These are phyloP conservation scores for Argyrosomus regius DNA, from an alignment of 2,797 vertebrate genomes.

Conservation along the genomic window DNA sequence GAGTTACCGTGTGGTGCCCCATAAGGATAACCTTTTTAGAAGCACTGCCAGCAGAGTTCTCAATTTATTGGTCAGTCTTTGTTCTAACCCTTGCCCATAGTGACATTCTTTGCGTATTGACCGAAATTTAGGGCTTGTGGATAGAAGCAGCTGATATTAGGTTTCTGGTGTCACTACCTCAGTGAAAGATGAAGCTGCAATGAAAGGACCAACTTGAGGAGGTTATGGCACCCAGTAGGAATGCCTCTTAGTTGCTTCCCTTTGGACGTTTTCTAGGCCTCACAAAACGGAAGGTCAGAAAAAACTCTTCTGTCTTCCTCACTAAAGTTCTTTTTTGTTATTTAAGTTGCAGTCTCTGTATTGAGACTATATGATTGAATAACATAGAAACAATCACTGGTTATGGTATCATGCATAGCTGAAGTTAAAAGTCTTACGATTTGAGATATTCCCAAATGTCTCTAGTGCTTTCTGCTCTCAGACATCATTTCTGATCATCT, in stretches of 20 bases:
- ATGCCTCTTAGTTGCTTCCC: neutral
- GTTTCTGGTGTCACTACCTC: neutral
- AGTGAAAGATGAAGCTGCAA: neutral
- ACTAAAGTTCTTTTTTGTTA: neutral
- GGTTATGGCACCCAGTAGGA: neutral
- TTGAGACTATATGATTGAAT: neutral
- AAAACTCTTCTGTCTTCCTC: neutral
- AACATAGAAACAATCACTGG: neutral
- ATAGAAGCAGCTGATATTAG: neutral
- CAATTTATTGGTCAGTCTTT: neutral
- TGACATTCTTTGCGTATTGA: neutral
- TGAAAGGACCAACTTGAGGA: neutral
- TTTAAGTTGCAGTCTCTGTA: neutral
- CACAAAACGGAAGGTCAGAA: neutral
- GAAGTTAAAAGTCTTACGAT: neutral
- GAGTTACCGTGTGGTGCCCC: no score
- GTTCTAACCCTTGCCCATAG: neutral
- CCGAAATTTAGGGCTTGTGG: neutral
- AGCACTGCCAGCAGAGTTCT: neutral
- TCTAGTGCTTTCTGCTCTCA: neutral
- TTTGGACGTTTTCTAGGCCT: neutral
- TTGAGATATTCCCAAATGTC: neutral
- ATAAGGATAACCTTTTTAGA: neutral
- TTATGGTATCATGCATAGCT: neutral
- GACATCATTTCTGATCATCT: neutral